Evolutionary conservation across 1,140 invertebrate species (phyloP), one percentile per base, ranked within the genome.

Genomic region (Halictus rubicundus): DNA sequence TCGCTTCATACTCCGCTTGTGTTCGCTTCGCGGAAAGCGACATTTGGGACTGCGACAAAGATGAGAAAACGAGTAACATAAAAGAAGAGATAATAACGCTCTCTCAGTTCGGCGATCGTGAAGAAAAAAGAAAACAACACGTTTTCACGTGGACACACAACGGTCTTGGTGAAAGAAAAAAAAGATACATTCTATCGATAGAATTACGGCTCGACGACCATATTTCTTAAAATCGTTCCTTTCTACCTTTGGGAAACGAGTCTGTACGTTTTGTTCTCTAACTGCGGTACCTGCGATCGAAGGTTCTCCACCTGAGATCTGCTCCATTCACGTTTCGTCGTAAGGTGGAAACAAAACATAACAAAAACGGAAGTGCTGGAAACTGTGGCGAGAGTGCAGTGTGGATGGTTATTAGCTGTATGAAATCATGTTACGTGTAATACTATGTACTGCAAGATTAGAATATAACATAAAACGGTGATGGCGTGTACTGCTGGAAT

Each of bases 361-460:
- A 46, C 42, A 82, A 79, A 75, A 78, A 74, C 23, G 72, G 76
- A 78, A 70, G 78, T 78, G 74, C 70, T 81, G 83, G 85, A 80
- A 83, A 87, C 57, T 84, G 79, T 80, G 81, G 86, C 75, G 78
- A 89, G 86, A 88, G 81, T 92, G 84, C 80, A 84, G 90, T 92
- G 90, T 90, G 88, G 90, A 89, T 92, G 91, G 87, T 16, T 91
- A 88, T 92, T 92, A 91, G 85, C 87, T 91, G 90, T 92, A 91
- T 91, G 89, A 91, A 89, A 91, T 82, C 90, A 89, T 91, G 85
- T 89, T 92, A 92, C 88, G 88, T 91, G 90, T 92, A 90, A 91
- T 89, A 88, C 91, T 87, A 90, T 91, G 84, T 92, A 90, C 82
- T 85, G 80, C 89, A 90, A 90, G 84, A 89, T 90, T 91, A 90